These are phyloP conservation scores for Esox masquinongy DNA, from an alignment of 2,797 vertebrate species.

Conservation along the genomic window DNA sequence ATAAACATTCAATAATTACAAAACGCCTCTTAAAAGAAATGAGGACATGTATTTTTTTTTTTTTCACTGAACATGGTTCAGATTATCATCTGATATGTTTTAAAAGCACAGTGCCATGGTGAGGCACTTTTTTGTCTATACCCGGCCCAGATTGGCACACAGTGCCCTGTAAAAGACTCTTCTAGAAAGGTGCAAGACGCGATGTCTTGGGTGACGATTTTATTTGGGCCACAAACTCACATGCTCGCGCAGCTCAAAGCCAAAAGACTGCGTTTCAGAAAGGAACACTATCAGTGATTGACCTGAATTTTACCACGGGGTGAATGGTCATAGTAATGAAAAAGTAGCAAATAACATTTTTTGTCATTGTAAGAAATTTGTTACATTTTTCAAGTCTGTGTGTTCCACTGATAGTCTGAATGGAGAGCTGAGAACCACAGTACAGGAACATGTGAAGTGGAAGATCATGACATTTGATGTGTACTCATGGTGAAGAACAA, in stretches of 20 bases:
- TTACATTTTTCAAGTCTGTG: background rate
- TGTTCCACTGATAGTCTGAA: background rate
- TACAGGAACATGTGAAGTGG: background rate
- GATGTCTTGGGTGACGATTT: background rate
- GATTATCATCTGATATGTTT: constrained; percentile 81
- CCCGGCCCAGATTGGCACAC: constrained; percentile 72
- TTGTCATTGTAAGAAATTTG: background rate
- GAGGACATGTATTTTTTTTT: constrained; percentile 25
- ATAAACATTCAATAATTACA: constrained; percentile 27
- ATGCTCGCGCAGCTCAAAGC: background rate
- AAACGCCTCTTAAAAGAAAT: constrained; percentile 25
- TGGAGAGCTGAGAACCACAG: background rate
- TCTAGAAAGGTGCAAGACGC: constrained; percentile 32
- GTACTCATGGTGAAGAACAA: background rate
- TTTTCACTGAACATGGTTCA: constrained; percentile 84
- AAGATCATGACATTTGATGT: background rate
- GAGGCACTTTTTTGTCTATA: constrained; percentile 81
- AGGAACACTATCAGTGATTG: background rate
- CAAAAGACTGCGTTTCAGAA: background rate
- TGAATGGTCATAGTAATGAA: background rate
- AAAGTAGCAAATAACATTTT: background rate
- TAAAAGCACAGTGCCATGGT: constrained; percentile 80
- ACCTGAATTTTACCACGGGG: background rate
- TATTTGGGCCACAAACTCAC: background rate
- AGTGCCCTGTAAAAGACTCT: constrained; percentile 81